Conservation (phyloP, 2,797 vertebrate species). For the Eupleurogrammus muticus region DNA sequence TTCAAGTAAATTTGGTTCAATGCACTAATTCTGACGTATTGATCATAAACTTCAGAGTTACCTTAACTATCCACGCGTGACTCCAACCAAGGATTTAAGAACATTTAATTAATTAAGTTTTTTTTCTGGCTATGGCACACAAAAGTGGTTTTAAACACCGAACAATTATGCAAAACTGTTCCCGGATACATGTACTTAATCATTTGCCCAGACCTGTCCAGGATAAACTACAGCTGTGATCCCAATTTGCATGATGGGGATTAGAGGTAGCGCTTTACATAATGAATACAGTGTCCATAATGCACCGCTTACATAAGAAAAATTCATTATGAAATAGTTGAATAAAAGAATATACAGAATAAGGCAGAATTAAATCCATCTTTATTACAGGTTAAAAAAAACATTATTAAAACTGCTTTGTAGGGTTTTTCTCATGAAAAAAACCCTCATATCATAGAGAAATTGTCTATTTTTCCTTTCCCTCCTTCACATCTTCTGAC, state of each 20-base stretch:
- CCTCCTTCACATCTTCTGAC: conserved; percentile 14
- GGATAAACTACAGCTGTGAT: conserved; percentile 12
- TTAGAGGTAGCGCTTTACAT: conserved; percentile 57
- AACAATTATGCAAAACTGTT: background rate
- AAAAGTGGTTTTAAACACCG: background rate
- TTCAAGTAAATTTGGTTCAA: too few relatives aligned
- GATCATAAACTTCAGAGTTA: too few relatives aligned
- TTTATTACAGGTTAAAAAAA: background rate
- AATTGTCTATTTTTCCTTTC: background rate
- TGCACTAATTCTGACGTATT: too few relatives aligned
- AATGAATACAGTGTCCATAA: conserved; percentile 42
- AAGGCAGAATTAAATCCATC: background rate
- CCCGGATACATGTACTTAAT: background rate
- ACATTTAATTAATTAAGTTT: background rate
- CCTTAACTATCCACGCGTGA: background rate
- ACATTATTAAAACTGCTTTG: background rate
- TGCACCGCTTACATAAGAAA: conserved; percentile 63
- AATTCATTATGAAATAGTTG: conserved; percentile 23
- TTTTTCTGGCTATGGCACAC: too few relatives aligned
- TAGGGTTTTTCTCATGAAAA: background rate
- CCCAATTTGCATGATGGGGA: conserved; percentile 43
- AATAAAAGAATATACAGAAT: background rate
- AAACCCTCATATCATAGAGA: background rate
- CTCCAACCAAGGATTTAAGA: background rate
- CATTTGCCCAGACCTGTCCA: background rate